These are phyloP conservation scores for Glyphotaelius pellucidus DNA, from an alignment of 2,888 invertebrate genomes.

Conservation along the genomic window DNA sequence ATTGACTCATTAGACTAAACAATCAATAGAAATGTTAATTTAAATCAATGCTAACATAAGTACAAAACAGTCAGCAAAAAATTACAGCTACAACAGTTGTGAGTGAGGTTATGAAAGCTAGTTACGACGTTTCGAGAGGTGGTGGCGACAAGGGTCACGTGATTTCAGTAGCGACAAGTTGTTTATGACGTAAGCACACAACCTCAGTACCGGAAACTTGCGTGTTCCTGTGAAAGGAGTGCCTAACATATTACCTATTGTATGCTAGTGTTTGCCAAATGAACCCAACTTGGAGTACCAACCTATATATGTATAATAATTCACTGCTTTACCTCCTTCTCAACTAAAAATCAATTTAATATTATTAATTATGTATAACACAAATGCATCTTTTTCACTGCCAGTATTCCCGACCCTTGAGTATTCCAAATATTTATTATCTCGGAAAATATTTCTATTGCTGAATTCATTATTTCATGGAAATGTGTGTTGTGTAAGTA, in stretches of 20 bases:
- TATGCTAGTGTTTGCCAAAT: background rate
- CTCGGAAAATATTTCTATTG: background rate
- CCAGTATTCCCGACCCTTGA: background rate
- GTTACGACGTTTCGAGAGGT: too few relatives aligned
- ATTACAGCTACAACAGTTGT: too few relatives aligned
- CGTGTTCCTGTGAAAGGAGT: too few relatives aligned
- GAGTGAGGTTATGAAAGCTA: too few relatives aligned
- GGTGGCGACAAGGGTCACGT: too few relatives aligned
- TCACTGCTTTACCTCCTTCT: slow-evolving; percentile 2
- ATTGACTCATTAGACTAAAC: too few relatives aligned
- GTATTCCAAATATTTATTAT: background rate
- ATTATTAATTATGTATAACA: background rate
- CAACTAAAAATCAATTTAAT: background rate
- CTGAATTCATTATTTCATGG: background rate
- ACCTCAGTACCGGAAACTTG: too few relatives aligned
- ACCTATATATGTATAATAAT: background rate
- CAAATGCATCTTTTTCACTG: background rate
- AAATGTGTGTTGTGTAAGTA: background rate
- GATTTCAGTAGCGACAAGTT: too few relatives aligned
- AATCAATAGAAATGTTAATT: too few relatives aligned
- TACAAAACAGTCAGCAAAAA: too few relatives aligned
- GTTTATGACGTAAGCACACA: too few relatives aligned
- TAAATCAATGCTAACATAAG: too few relatives aligned
- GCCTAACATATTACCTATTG: background rate
- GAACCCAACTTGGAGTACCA: background rate